Evolutionary conservation across 2,797 vertebrate species (phyloP), one percentile per base, ranked within the genome.

Genomic region (Halcyon leucocephala): DNA sequence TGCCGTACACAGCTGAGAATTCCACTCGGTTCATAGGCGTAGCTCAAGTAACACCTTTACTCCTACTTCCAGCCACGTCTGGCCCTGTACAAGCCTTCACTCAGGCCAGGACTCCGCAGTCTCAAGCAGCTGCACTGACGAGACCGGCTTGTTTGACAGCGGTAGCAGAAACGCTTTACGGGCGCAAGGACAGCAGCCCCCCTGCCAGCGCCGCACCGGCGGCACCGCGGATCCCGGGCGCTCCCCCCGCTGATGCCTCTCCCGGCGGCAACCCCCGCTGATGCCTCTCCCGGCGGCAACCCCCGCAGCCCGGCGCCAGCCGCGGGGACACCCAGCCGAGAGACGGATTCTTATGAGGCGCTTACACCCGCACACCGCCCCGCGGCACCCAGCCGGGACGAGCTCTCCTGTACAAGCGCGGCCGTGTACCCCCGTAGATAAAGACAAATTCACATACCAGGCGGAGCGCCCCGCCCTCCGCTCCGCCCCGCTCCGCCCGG

Each of bases 371-470:
- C 16, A 14, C 12, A 33, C 17, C 4, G 14, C n/a, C 29, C 20
- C 24, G 24, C 6, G 1, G 8, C 17, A 12, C 8, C 22, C 39
- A 48, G 2, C 46, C 15, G 3, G 11, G 10, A 4, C 11, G 0
- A 4, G 3, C 26, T 13, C 14, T 12, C 28, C 25, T 4, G 4
- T 1, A 8, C 21, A 8, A 17, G 14, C 14, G 7, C 1, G 11
- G 5, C 12, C 6, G 12, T 10, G 4, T 6, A 4, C 12, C 5
- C 4, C 7, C 5, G 0, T 2, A 1, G 2, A 2, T 1, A 15
- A 11, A 13, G 10, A 7, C 17, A 0, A 0, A 5, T 52, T 67
- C 6, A 24, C 17, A 52, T 0, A 7, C 8, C 9, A 37, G 67
- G 42, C 29, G 4, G 49, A 14, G 29, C 22, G 5, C 24, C 49